Percentiles rank a stretch among this genome's conserved stretches.
Conservation (phyloP, 2,113 vertebrate species). For the Diadophis punctatus region DNA sequence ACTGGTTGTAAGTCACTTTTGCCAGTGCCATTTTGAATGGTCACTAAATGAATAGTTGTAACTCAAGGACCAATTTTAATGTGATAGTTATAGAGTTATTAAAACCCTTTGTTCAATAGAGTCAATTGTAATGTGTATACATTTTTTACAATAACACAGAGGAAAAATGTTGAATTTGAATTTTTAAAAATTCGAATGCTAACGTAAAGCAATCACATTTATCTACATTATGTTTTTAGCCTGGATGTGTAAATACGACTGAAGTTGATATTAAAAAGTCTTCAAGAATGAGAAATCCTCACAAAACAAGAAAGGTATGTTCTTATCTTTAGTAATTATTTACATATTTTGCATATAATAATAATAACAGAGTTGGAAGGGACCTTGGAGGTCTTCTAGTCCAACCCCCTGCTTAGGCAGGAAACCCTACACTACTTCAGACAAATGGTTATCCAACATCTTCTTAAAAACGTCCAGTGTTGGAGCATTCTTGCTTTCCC, state of each 20-base stretch:
- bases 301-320: slow-evolving; percentile 93
- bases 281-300: slow-evolving; percentile 95
- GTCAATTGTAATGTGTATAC: background rate
- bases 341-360: too few species aligned
- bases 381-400: too few species aligned
- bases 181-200: background rate
- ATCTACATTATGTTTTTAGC: slow-evolving; percentile 68
- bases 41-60: too few species aligned
- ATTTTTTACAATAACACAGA: background rate
- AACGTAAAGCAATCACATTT: slow-evolving; percentile 19
- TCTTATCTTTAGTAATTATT: background rate
- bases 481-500: slow-evolving; percentile 14
- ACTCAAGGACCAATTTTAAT: background rate
- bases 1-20: too few species aligned
- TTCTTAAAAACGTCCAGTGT: too few species aligned
- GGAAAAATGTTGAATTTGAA: background rate
- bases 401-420: too few species aligned
- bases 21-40: too few species aligned
- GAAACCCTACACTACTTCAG: too few species aligned
- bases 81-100: background rate
- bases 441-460: too few species aligned
- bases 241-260: slow-evolving; percentile 96
- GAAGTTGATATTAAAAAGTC: slow-evolving; percentile 99
- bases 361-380: too few species aligned
- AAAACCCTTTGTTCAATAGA: background rate